Conservation (phyloP, 92 coral and sea anemone genomes). For the Epizoanthus stellaris region DNA sequence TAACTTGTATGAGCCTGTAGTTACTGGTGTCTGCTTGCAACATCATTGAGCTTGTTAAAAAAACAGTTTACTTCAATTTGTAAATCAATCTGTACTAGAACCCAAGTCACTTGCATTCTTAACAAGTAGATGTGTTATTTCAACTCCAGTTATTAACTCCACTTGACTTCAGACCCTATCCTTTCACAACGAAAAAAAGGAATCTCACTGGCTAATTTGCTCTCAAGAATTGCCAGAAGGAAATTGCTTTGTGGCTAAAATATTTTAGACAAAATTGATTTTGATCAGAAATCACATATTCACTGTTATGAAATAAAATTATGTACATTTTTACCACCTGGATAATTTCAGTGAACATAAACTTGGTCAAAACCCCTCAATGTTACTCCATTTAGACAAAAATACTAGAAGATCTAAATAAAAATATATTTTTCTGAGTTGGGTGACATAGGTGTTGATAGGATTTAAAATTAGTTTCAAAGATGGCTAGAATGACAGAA, state of each 20-base stretch:
- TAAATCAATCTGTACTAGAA: no score
- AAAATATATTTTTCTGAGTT: neutral
- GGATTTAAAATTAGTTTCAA: neutral
- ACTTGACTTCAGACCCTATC: no score
- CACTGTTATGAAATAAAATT: neutral
- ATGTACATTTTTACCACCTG: neutral
- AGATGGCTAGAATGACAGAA: neutral
- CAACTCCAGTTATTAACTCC: no score
- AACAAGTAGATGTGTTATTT: no score
- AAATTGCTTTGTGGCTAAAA: neutral
- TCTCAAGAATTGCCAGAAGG: neutral
- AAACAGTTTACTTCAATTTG: no score
- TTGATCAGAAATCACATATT: neutral
- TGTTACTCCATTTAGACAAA: no score
- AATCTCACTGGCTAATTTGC: no score
- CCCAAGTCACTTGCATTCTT: no score
- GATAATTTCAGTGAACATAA: neutral
- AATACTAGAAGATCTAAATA: neutral
- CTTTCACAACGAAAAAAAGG: no score
- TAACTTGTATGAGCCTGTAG: no score
- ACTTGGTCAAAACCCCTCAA: neutral
- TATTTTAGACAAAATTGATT: neutral
- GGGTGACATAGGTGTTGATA: neutral
- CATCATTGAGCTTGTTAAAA: no score
- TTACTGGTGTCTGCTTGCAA: no score